These are phyloP conservation scores for Urocynchramus pylzowi DNA, from an alignment of 2,113 vertebrate genomes.

Conservation along the genomic window DNA sequence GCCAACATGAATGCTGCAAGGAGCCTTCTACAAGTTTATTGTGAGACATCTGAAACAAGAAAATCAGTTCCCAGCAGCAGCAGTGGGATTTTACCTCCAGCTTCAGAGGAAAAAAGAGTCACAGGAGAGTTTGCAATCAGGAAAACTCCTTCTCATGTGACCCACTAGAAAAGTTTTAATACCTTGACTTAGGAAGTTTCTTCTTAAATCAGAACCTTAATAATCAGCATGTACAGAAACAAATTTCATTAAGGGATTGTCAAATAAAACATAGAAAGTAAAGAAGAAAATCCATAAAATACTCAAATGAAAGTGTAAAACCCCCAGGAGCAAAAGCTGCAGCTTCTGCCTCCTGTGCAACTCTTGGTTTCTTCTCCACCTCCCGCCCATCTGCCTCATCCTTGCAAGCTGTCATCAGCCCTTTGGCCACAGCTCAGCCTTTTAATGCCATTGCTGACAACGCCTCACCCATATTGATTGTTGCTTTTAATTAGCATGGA, in stretches of 20 bases:
- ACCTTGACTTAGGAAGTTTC: not conserved
- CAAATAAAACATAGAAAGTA: not conserved
- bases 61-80: not conserved
- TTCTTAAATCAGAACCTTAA: not conserved
- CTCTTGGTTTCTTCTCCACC: not conserved
- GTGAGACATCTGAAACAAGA: not conserved
- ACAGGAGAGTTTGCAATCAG: not conserved
- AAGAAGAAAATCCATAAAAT: not conserved
- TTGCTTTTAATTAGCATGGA: conserved; percentile 58
- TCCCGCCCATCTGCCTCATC: not conserved
- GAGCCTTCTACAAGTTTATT: not conserved
- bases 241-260: not conserved
- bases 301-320: not conserved
- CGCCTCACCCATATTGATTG: conserved; percentile 31
- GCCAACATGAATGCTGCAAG: not conserved
- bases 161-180: not conserved
- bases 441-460: conserved; percentile 7
- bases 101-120: not conserved
- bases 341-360: not conserved
- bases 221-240: not conserved
- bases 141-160: not conserved
- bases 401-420: not conserved
- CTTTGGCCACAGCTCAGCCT: not conserved
- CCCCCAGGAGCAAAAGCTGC: not conserved
- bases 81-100: not conserved